A percentile compares a stretch with the other conserved stretches of the same genome.
Evolutionary conservation across 2,888 invertebrate species (phyloP).

Genomic region (Bedellia somnulentella): DNA sequence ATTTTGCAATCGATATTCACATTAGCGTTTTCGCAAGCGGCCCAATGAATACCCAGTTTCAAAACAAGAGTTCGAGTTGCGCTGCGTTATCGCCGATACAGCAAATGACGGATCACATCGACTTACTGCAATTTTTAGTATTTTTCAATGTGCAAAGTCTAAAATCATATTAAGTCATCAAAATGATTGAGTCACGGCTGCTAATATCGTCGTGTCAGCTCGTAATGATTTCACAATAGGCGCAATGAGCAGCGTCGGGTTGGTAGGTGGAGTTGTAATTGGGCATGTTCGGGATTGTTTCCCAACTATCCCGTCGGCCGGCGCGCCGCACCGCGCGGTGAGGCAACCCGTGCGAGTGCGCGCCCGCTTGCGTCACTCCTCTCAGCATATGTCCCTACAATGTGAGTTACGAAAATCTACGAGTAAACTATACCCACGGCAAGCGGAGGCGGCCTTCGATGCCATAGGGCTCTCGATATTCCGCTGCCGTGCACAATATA

Average conservation of each 20-base stretch:
- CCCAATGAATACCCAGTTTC: constrained; percentile 47
- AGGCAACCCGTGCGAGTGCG: constrained; percentile 26
- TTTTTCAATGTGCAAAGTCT: too few species aligned
- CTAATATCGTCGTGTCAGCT: too few species aligned
- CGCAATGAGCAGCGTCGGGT: constrained; percentile 11
- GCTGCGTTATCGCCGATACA: constrained; percentile 54
- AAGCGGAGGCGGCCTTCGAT: too few species aligned
- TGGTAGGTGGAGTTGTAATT: constrained; percentile 34
- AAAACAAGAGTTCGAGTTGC: constrained; percentile 54
- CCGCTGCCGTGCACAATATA: background rate
- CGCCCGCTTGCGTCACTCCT: constrained; percentile 37
- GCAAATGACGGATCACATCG: too few species aligned
- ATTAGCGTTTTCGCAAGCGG: constrained; percentile 62
- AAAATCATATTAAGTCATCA: too few species aligned
- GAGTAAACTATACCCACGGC: constrained; percentile 33
- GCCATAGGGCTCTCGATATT: constrained; percentile 19
- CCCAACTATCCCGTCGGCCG: constrained; percentile 48
- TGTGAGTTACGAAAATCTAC: constrained; percentile 56
- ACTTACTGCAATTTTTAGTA: too few species aligned
- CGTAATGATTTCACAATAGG: constrained; percentile 26
- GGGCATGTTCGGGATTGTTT: constrained; percentile 54
- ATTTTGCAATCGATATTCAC: constrained; percentile 61
- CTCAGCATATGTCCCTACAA: constrained; percentile 41
- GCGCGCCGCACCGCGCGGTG: too few species aligned
- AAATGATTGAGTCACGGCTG: too few species aligned